Evolutionary conservation across 2,797 vertebrate species (phyloP).

Genomic region (Nasua narica): DNA sequence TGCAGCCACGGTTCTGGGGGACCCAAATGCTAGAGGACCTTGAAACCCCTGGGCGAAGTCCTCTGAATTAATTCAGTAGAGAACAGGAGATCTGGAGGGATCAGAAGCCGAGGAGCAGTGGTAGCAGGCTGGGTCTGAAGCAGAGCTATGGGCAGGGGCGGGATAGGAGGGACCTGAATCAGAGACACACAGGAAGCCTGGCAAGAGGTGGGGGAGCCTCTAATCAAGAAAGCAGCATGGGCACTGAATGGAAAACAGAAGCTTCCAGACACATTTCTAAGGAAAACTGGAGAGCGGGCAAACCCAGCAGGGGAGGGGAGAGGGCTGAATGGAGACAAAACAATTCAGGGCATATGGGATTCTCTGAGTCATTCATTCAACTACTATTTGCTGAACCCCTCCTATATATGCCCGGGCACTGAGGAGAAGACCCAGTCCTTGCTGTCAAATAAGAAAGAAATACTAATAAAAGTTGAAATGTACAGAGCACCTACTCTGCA

Average conservation of each 20-base stretch:
- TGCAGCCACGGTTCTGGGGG: background rate
- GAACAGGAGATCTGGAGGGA: background rate
- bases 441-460: background rate
- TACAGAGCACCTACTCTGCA: background rate
- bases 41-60: background rate
- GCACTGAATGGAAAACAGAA: background rate
- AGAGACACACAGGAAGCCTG: background rate
- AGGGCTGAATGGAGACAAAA: background rate
- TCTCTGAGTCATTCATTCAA: constrained; percentile 8
- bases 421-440: background rate
- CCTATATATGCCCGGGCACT: background rate
- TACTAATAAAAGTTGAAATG: background rate
- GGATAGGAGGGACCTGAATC: background rate
- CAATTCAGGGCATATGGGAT: background rate
- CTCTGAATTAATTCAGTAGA: background rate
- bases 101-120: background rate
- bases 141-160: background rate
- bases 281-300: background rate
- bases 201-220: background rate
- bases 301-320: background rate
- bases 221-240: background rate
- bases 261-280: background rate
- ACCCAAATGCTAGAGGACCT: background rate
- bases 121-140: background rate
- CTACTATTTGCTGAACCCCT: background rate